Conservation (phyloP, 2,113 vertebrate genomes). For the Seriola dumerili region DNA sequence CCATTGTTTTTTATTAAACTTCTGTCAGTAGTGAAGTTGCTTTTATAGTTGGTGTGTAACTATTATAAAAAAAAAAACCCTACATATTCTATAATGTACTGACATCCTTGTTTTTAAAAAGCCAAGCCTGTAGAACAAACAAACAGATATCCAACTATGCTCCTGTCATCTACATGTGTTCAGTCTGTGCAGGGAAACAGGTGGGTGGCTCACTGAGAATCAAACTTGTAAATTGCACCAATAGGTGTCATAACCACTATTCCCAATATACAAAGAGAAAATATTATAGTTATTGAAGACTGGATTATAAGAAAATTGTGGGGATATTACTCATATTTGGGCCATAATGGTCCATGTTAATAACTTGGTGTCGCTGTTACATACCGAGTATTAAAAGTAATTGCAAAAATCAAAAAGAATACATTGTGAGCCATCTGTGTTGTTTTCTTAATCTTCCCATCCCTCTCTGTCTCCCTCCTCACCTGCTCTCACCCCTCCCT, state of each 20-base stretch:
- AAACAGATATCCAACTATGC: not conserved
- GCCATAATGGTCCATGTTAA: not conserved
- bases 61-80: no score
- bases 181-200: not conserved
- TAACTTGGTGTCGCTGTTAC: not conserved
- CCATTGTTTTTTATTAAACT: not conserved
- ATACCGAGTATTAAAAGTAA: not conserved
- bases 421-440: not conserved
- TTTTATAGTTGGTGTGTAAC: not conserved
- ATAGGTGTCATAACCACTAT: not conserved
- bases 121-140: not conserved
- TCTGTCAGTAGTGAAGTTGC: no score
- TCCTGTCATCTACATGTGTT: not conserved
- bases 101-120: not conserved
- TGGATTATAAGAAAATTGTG: not conserved
- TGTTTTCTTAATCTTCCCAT: not conserved
- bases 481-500: not conserved
- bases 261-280: not conserved
- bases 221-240: not conserved
- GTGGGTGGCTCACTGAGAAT: not conserved
- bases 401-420: slow-evolving; percentile 18
- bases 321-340: not conserved
- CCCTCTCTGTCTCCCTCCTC: not conserved
- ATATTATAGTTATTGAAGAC: not conserved
- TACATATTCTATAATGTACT: not conserved